Conservation (phyloP, 2,113 vertebrate genomes). For the Eonycteris spelaea region DNA sequence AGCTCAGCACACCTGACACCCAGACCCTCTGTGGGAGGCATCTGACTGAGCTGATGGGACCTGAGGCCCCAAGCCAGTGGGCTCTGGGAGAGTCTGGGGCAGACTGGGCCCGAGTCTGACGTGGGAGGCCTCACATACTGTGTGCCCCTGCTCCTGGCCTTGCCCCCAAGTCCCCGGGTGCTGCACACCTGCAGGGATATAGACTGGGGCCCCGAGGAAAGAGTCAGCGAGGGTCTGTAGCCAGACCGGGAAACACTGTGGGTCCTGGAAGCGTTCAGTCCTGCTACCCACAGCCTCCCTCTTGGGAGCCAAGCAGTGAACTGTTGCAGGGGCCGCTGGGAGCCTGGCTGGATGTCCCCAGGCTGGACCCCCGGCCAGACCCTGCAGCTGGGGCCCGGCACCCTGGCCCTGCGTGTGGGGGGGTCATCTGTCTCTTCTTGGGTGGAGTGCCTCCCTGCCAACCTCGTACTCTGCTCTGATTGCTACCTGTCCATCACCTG, state of each 20-base stretch:
- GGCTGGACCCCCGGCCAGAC: no score
- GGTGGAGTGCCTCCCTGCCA: neutral
- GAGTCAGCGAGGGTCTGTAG: neutral
- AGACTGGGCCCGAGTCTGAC: neutral
- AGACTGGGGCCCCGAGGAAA: neutral
- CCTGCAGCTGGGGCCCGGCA: neutral
- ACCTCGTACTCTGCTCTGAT: neutral
- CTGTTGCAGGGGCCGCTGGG: neutral
- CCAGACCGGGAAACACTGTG: neutral
- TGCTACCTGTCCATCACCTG: neutral
- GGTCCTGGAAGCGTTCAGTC: neutral
- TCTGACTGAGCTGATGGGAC: neutral
- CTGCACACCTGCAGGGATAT: neutral
- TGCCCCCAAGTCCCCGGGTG: fast-evolving
- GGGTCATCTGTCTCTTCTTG: neutral
- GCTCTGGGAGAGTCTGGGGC: neutral
- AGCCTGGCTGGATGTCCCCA: no score
- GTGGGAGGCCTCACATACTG: no score
- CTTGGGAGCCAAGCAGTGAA: no score
- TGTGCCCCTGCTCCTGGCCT: neutral
- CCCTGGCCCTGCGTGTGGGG: neutral
- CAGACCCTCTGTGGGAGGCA: neutral
- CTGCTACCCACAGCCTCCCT: neutral
- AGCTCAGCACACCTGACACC: no score
- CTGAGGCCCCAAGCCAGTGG: neutral